A percentile compares a stretch with the other conserved stretches of the same genome.
phyloP scores from a whole-genome alignment of 2,888 invertebrate genomes.

The Scaptomyza polygonia region DNA sequence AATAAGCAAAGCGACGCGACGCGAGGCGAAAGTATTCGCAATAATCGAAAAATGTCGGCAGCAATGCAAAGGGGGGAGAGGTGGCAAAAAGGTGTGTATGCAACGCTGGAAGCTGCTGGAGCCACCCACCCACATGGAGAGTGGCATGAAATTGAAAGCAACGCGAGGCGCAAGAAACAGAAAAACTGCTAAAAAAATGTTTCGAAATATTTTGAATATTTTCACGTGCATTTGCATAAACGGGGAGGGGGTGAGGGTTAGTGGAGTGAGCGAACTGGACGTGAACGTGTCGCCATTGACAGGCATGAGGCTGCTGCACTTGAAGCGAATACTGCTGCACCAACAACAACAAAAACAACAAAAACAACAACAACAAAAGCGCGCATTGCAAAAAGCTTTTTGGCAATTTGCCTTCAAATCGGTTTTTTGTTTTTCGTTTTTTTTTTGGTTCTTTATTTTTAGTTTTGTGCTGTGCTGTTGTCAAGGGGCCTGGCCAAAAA shows the following conservation, averaged over 20 bases:
- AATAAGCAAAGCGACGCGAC: slow-evolving; percentile 35
- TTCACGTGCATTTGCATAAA: slow-evolving; percentile 78
- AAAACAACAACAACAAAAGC: slow-evolving; percentile 34
- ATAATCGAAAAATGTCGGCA: slow-evolving; percentile 75
- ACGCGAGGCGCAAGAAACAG: slow-evolving; percentile 28
- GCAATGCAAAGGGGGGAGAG: slow-evolving; percentile 12
- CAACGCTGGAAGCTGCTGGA: slow-evolving; percentile 41
- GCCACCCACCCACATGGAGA: slow-evolving; percentile 31
- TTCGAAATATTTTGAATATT: slow-evolving; percentile 75
- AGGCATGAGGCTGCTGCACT: slow-evolving; percentile 56
- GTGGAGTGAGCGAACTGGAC: background rate
- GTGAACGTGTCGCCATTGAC: slow-evolving; percentile 60
- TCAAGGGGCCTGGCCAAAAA: slow-evolving; percentile 22
- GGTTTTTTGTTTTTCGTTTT: slow-evolving; percentile 7
- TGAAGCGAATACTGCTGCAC: slow-evolving; percentile 51
- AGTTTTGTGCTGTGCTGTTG: slow-evolving; percentile 3
- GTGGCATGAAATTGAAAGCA: slow-evolving; percentile 74
- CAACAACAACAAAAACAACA: slow-evolving; percentile 34
- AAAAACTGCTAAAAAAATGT: slow-evolving; percentile 44
- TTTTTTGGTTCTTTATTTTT: slow-evolving; percentile 17
- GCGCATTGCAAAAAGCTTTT: slow-evolving; percentile 66
- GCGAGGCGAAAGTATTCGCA: slow-evolving; percentile 67
- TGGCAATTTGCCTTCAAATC: slow-evolving; percentile 75
- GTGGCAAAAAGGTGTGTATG: background rate
- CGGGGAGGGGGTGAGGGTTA: slow-evolving; percentile 11